These are phyloP conservation scores for Emydoidea blandingii DNA, from an alignment of 2,797 vertebrate genomes.

Conservation along the genomic window DNA sequence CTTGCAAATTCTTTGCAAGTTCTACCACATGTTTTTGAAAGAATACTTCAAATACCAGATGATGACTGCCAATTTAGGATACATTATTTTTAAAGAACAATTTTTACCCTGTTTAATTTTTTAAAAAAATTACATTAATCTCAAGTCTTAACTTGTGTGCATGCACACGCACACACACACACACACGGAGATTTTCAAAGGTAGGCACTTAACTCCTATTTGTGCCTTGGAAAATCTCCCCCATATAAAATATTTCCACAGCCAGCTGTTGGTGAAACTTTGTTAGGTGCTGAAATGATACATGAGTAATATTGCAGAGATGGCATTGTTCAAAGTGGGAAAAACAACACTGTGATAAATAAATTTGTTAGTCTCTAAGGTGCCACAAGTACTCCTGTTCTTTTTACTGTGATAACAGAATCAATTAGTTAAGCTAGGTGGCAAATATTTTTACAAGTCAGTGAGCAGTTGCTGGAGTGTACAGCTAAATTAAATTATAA, in stretches of 20 bases:
- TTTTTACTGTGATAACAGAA: not conserved
- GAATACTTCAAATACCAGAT: not conserved
- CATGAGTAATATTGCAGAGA: not conserved
- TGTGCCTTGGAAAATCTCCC: not conserved
- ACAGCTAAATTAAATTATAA: conserved; percentile 61
- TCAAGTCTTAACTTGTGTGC: not conserved
- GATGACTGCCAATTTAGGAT: not conserved
- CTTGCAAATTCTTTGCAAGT: not conserved
- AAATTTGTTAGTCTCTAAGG: too few species aligned
- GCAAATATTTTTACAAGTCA: conserved; percentile 70
- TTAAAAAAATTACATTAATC: not conserved
- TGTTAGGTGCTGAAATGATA: not conserved
- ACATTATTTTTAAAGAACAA: not conserved
- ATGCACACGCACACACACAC: too few species aligned
- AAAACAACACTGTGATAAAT: not conserved
- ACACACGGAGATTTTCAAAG: not conserved
- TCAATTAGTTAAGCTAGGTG: conserved; percentile 65
- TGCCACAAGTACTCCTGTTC: too few species aligned
- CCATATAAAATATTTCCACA: not conserved
- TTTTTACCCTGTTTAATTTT: not conserved
- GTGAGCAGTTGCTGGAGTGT: conserved; percentile 45
- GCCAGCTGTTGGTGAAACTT: not conserved
- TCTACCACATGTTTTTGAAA: not conserved
- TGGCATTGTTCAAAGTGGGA: conserved; percentile 15
- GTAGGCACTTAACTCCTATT: not conserved